Conservation (phyloP, 2,888 invertebrate species). For the Neocrepidodera transversa region DNA sequence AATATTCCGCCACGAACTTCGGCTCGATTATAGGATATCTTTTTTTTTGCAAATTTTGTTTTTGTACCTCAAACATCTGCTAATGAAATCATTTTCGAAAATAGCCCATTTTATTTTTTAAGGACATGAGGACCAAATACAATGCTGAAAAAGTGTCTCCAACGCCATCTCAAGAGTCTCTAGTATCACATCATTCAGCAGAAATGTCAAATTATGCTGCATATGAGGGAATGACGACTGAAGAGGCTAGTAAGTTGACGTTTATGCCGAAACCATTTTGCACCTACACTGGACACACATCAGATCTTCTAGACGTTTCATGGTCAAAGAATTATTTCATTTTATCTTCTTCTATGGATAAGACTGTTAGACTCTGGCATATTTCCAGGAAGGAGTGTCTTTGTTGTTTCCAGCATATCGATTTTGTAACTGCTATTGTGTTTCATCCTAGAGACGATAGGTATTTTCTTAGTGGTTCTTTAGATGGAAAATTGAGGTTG, state of each 20-base stretch:
- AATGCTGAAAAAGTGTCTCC: slow-evolving; percentile 92
- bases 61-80: too few species aligned
- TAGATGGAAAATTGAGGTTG: slow-evolving; percentile 96
- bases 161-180: slow-evolving; percentile 90
- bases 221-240: slow-evolving; percentile 67
- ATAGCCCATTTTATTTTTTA: too few species aligned
- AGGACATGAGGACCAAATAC: slow-evolving; percentile 96
- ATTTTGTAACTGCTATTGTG: slow-evolving; percentile 98
- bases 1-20: too few species aligned
- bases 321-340: slow-evolving; percentile 99
- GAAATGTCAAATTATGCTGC: slow-evolving; percentile 68
- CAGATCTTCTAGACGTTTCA: slow-evolving; percentile 94
- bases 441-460: slow-evolving; percentile 94
- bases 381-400: slow-evolving; percentile 96
- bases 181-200: slow-evolving; percentile 78
- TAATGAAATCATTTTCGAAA: too few species aligned
- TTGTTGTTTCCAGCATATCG: slow-evolving; percentile 98
- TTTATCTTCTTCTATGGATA: slow-evolving; percentile 98
- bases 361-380: slow-evolving; percentile 97
- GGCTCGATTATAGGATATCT: too few species aligned
- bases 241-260: slow-evolving; percentile 68
- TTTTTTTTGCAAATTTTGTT: too few species aligned
- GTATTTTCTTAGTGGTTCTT: slow-evolving; percentile 94
- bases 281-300: slow-evolving; percentile 92
- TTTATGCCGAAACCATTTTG: slow-evolving; percentile 93